Evolutionary conservation across 2,113 vertebrate species (phyloP).

Genomic region (Leptobrachium ailaonicum): DNA sequence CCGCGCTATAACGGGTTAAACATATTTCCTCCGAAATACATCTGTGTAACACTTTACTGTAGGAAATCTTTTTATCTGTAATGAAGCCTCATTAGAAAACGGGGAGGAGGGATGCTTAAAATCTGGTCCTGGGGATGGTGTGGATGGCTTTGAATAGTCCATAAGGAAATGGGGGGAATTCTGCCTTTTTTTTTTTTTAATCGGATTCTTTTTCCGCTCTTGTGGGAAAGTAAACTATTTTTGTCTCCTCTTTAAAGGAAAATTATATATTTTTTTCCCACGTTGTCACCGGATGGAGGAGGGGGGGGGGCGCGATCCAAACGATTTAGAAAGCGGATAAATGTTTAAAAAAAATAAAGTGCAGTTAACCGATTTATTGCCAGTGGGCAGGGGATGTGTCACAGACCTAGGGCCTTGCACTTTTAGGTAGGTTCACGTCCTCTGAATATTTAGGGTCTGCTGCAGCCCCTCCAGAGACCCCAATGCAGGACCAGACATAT

Average conservation of each 20-base stretch:
- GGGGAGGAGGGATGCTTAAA: not conserved
- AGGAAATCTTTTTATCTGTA: not conserved
- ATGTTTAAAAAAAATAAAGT: no score
- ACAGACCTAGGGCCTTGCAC: no score
- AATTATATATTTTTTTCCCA: conserved; percentile 11
- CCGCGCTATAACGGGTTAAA: not conserved
- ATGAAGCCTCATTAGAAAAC: not conserved
- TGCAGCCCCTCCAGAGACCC: not conserved
- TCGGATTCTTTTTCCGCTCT: not conserved
- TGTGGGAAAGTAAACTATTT: conserved; percentile 20
- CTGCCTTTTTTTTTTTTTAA: not conserved
- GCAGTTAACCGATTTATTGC: not conserved
- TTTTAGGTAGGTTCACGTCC: not conserved
- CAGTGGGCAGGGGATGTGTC: not conserved
- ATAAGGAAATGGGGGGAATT: not conserved
- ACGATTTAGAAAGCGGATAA: not conserved
- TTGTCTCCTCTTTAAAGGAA: conserved; percentile 4
- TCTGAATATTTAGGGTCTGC: not conserved
- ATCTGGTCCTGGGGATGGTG: not conserved
- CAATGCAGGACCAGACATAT: not conserved
- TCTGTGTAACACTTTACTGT: not conserved
- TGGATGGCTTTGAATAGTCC: not conserved
- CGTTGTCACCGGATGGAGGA: not conserved
- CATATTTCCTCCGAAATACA: not conserved
- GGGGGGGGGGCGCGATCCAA: not conserved